phyloP scores from a whole-genome alignment of 2,113 vertebrate genomes.

The Syngnathoides biaculeatus region DNA sequence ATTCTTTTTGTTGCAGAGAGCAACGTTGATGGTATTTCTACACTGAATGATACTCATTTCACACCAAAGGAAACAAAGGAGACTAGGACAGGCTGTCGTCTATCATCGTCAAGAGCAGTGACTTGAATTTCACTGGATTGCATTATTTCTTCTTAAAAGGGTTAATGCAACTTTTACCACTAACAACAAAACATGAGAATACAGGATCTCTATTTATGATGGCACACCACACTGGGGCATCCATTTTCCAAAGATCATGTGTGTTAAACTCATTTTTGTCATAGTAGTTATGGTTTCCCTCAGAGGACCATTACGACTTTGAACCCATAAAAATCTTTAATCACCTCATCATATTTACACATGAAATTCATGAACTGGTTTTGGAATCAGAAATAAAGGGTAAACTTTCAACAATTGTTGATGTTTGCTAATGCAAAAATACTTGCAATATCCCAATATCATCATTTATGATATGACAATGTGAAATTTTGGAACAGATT shows the following conservation, averaged over 20 bases:
- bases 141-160: slow-evolving; percentile 46
- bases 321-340: too few species aligned
- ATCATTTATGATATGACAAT: too few species aligned
- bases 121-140: slow-evolving; percentile 59
- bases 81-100: slow-evolving; percentile 68
- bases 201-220: background rate
- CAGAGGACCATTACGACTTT: too few species aligned
- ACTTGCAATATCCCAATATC: too few species aligned
- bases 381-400: too few species aligned
- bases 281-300: too few species aligned
- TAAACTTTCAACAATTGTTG: too few species aligned
- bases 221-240: background rate
- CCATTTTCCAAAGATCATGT: background rate
- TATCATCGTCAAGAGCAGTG: slow-evolving; percentile 60
- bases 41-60: slow-evolving; percentile 65
- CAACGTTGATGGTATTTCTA: slow-evolving; percentile 61
- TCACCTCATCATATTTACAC: too few species aligned
- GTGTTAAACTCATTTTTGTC: too few species aligned
- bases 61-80: slow-evolving; percentile 59
- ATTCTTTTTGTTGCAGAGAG: slow-evolving; percentile 71
- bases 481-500: too few species aligned
- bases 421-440: too few species aligned
- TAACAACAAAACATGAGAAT: slow-evolving; percentile 3
- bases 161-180: slow-evolving; percentile 30
- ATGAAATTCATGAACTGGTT: too few species aligned